A percentile compares a stretch with the other conserved stretches of the same genome.
These are phyloP conservation scores for Petroica traversi DNA, from an alignment of 2,113 vertebrate genomes.

Conservation along the genomic window DNA sequence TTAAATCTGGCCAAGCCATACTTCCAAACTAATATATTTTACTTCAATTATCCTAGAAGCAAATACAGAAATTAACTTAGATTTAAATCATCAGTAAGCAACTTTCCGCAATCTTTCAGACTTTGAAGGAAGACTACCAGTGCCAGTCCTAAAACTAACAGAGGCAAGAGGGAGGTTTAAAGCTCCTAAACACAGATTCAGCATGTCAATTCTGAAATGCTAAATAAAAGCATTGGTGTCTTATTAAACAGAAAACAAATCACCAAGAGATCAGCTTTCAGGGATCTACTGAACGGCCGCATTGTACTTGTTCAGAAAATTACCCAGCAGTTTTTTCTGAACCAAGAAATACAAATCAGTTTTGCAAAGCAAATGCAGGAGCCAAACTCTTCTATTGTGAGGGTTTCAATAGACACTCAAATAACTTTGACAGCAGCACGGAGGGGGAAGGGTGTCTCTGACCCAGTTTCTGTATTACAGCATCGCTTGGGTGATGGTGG, in stretches of 20 bases:
- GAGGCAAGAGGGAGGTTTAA: neutral
- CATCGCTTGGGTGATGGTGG: neutral
- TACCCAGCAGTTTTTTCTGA: constrained; percentile 33
- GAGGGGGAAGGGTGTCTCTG: constrained; percentile 56
- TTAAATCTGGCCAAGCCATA: neutral
- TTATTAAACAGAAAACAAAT: neutral
- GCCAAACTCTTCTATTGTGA: constrained; percentile 63
- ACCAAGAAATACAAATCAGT: constrained; percentile 40
- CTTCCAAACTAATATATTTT: neutral
- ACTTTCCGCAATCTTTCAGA: neutral
- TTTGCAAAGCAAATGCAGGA: constrained; percentile 26
- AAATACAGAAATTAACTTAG: constrained; percentile 9
- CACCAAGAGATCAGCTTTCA: constrained; percentile 18
- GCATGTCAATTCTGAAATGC: neutral
- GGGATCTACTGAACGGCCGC: neutral
- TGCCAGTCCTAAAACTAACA: neutral
- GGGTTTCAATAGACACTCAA: constrained; percentile 60
- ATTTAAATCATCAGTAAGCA: neutral
- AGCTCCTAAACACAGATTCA: neutral
- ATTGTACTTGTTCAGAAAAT: constrained; percentile 31
- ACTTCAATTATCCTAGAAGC: neutral
- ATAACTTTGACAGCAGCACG: constrained; percentile 42
- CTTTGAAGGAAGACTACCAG: neutral
- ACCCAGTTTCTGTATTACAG: constrained; percentile 47
- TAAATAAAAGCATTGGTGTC: neutral